phyloP scores from a whole-genome alignment of 2,113 vertebrate species.

The Apteryx mantelli region DNA sequence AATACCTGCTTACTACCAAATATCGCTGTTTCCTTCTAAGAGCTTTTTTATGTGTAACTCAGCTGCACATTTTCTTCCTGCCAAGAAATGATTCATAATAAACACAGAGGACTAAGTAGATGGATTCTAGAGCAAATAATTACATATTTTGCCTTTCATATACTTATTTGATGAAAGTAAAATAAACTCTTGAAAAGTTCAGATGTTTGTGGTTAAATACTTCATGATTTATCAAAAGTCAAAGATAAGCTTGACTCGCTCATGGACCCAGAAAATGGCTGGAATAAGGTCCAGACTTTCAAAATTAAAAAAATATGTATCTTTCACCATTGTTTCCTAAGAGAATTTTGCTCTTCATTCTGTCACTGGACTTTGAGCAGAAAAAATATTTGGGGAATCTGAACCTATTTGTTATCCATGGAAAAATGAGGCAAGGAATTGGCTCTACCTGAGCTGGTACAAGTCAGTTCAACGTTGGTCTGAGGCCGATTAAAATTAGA shows the following conservation, averaged over 20 bases:
- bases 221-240: conserved; percentile 58
- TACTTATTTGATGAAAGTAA: conserved; percentile 11
- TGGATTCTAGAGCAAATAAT: conserved; percentile 19
- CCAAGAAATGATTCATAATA: conserved; percentile 43
- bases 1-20: conserved; percentile 64
- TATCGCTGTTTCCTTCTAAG: conserved; percentile 51
- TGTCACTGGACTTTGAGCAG: not conserved
- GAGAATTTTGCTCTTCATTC: not conserved
- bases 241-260: conserved; percentile 24
- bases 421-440: not conserved
- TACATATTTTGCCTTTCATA: not conserved
- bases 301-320: not conserved
- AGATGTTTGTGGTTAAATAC: conserved; percentile 61
- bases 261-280: not conserved
- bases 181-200: conserved; percentile 39
- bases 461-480: not conserved
- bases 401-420: not conserved
- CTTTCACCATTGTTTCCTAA: not conserved
- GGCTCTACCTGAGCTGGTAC: not conserved
- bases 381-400: not conserved
- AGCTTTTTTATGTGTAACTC: conserved; percentile 54
- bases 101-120: conserved; percentile 17
- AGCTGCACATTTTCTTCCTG: conserved; percentile 42
- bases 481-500: not conserved
- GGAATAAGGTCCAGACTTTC: not conserved